These are phyloP conservation scores for Strix aluco DNA, from an alignment of 2,113 vertebrate species.

Conservation along the genomic window DNA sequence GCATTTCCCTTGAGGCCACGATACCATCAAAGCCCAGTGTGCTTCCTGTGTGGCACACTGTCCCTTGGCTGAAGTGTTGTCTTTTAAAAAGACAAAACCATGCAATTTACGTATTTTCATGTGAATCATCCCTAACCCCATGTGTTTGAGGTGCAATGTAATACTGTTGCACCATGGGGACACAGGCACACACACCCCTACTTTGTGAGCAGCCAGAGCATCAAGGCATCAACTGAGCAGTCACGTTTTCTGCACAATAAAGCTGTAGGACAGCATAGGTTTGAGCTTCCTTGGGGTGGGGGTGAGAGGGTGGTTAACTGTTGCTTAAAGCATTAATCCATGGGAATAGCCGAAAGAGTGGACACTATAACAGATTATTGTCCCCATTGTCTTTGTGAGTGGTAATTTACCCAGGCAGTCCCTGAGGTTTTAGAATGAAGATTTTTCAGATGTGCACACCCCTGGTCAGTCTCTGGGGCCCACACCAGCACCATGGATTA, in stretches of 20 bases:
- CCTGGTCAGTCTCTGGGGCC: not conserved
- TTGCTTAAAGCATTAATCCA: not conserved
- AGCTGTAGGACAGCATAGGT: fast-evolving
- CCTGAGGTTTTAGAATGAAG: not conserved
- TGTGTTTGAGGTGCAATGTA: not conserved
- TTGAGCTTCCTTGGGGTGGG: not conserved
- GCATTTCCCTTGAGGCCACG: not conserved
- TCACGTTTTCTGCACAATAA: not conserved
- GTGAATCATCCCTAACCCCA: not conserved
- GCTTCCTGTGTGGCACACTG: not conserved
- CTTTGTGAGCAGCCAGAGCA: not conserved
- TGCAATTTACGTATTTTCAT: not conserved
- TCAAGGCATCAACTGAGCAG: not conserved
- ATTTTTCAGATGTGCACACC: not conserved
- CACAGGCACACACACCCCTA: not conserved
- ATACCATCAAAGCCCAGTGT: not conserved
- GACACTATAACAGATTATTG: not conserved
- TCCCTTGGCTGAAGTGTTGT: not conserved
- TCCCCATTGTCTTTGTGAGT: not conserved
- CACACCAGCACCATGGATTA: not conserved
- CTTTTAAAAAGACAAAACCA: not conserved
- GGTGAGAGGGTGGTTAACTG: not conserved
- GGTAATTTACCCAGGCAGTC: not conserved
- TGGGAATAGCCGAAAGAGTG: not conserved
- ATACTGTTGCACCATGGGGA: not conserved